Evolutionary conservation across 2,797 vertebrate species (phyloP).

Genomic region (Phalanger gymnotis): DNA sequence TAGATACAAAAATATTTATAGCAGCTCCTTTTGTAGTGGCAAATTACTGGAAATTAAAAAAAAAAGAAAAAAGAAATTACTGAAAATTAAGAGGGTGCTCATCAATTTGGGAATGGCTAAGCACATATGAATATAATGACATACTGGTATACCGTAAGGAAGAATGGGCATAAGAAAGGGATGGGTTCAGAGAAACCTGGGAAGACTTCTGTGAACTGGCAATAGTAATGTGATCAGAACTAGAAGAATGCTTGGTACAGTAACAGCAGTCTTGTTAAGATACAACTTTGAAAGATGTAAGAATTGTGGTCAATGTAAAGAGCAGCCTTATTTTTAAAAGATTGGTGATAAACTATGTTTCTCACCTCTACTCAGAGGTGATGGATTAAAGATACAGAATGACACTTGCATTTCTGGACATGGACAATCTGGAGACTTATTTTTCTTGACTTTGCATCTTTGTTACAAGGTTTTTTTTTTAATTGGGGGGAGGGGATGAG

Average conservation of each 20-base stretch:
- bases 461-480: neutral
- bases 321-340: neutral
- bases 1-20: neutral
- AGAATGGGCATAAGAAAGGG: neutral
- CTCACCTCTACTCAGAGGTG: neutral
- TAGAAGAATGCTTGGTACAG: neutral
- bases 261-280: neutral
- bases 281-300: neutral
- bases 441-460: neutral
- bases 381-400: neutral
- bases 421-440: neutral
- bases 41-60: neutral
- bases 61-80: too few relatives aligned
- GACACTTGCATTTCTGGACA: neutral
- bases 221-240: neutral
- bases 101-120: neutral
- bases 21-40: neutral
- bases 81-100: neutral
- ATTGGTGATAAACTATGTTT: neutral
- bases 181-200: neutral
- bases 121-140: neutral
- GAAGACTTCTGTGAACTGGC: neutral
- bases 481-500: neutral
- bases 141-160: neutral
- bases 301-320: neutral